Evolutionary conservation across 2,888 invertebrate genomes (phyloP).

Genomic region (Ophion ellenae): DNA sequence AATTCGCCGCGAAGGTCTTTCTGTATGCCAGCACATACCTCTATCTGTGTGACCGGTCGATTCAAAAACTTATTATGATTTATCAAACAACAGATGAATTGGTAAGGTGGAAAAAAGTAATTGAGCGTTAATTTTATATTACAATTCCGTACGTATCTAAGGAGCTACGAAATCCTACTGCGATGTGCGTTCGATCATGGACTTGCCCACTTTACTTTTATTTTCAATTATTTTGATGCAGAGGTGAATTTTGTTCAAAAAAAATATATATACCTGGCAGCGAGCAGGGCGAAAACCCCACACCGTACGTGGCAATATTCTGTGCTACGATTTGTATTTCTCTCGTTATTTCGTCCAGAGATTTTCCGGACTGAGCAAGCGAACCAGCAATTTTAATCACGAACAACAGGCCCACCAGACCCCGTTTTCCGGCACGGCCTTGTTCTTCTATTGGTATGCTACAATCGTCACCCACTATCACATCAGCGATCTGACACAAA

Average conservation of each 20-base stretch:
- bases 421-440: constrained; percentile 84
- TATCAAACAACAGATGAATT: too few species aligned
- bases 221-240: not conserved
- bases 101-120: too few species aligned
- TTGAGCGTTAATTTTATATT: not conserved
- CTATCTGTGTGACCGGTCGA: too few species aligned
- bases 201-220: not conserved
- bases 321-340: constrained; percentile 83
- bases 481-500: constrained; percentile 73
- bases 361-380: constrained; percentile 83
- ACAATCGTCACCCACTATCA: constrained; percentile 82
- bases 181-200: too few species aligned
- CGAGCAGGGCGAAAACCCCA: constrained; percentile 88
- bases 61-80: too few species aligned
- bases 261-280: constrained; percentile 85
- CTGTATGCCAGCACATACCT: too few species aligned
- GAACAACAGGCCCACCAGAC: constrained; percentile 79
- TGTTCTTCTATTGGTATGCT: constrained; percentile 78
- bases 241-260: too few species aligned
- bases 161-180: too few species aligned
- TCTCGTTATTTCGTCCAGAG: constrained; percentile 84
- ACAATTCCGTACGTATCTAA: too few species aligned
- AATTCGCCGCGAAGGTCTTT: too few species aligned
- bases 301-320: constrained; percentile 89
- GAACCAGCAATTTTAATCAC: constrained; percentile 80